A percentile compares a stretch with the other conserved stretches of the same genome.
Conservation (phyloP, 2,888 invertebrate genomes). For the Griposia aprilina region DNA sequence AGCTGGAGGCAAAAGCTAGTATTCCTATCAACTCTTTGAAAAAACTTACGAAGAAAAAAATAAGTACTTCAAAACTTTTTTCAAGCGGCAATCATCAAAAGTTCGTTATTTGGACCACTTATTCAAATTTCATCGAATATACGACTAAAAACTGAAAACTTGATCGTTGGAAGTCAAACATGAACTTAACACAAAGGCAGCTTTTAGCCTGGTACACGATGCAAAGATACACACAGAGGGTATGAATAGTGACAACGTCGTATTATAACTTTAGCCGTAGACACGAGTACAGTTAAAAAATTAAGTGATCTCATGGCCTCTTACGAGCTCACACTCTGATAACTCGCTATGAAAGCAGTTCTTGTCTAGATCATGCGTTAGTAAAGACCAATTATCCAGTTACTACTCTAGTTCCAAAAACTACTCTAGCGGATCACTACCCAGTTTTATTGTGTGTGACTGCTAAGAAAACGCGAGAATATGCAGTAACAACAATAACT, state of each 20-base stretch:
- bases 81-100: neutral
- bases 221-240: constrained; percentile 30
- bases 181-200: constrained; percentile 50
- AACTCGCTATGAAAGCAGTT: too few relatives aligned
- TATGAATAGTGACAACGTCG: constrained; percentile 33
- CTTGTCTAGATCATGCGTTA: too few relatives aligned
- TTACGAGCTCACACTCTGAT: too few relatives aligned
- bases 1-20: neutral
- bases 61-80: neutral
- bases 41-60: neutral
- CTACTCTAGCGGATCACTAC: too few relatives aligned
- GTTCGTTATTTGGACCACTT: constrained; percentile 24
- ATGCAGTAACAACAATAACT: too few relatives aligned
- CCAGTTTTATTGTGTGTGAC: too few relatives aligned
- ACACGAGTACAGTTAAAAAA: too few relatives aligned
- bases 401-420: too few relatives aligned
- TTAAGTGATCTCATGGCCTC: too few relatives aligned
- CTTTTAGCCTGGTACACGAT: constrained; percentile 49
- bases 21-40: neutral
- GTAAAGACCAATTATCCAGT: too few relatives aligned
- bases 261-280: too few relatives aligned
- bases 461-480: too few relatives aligned
- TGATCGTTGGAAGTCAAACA: constrained; percentile 57
- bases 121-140: constrained; percentile 49
- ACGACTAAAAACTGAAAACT: constrained; percentile 58